These are phyloP conservation scores for Strongylocentrotus purpuratus DNA, from an alignment of 35 echinoderm and acorn worm species.

Conservation along the genomic window DNA sequence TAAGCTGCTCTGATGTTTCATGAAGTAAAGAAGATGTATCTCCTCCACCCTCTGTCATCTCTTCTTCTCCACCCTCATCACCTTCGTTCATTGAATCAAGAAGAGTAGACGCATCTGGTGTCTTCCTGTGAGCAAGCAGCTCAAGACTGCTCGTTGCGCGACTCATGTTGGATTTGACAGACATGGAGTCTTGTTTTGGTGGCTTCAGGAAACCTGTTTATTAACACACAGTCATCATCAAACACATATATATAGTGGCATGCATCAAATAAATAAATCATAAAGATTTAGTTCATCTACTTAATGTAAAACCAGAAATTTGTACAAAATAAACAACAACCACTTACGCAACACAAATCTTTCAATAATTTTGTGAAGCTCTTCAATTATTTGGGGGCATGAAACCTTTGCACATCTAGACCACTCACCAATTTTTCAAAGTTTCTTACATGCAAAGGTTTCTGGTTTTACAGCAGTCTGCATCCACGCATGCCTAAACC, in stretches of 20 bases:
- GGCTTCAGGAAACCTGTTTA: conserved; percentile 63
- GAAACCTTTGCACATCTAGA: too few relatives aligned
- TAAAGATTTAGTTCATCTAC: background rate
- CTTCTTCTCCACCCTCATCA: conserved; percentile 21
- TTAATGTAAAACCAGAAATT: background rate
- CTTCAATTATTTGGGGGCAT: too few relatives aligned
- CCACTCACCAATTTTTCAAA: too few relatives aligned
- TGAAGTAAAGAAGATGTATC: conserved; percentile 2
- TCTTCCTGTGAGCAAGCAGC: background rate
- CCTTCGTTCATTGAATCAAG: conserved; percentile 23
- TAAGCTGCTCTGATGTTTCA: conserved; percentile 10
- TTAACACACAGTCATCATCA: background rate
- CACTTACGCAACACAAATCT: background rate
- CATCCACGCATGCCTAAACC: too few relatives aligned
- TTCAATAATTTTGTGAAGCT: background rate
- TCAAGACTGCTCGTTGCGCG: conserved; percentile 35
- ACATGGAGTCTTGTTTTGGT: conserved; percentile 48
- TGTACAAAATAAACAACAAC: background rate
- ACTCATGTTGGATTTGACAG: conserved; percentile 53
- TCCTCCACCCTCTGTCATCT: background rate
- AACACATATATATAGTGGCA: background rate
- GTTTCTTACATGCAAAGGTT: too few relatives aligned
- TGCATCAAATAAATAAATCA: background rate
- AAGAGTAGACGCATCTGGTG: background rate
- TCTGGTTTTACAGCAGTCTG: too few relatives aligned